These are phyloP conservation scores for Acleris holmiana DNA, from an alignment of 2,888 invertebrate genomes.

Conservation along the genomic window DNA sequence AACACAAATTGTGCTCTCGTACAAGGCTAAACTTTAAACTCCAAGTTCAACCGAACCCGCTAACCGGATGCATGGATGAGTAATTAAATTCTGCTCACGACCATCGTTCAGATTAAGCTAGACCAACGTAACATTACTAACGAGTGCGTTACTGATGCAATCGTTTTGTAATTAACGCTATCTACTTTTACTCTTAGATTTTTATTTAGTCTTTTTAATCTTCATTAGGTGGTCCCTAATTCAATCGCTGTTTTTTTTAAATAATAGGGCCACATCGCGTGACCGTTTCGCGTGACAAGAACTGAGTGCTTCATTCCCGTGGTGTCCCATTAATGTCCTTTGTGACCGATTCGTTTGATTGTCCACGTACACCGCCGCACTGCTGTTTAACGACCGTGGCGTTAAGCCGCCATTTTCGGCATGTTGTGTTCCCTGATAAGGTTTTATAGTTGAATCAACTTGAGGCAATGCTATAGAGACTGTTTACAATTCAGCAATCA, in stretches of 20 bases:
- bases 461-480: slow-evolving; percentile 31
- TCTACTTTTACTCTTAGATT: slow-evolving; percentile 11
- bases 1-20: slow-evolving; percentile 47
- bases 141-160: slow-evolving; percentile 3
- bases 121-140: slow-evolving; percentile 5
- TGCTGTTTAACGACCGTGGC: slow-evolving; percentile 42
- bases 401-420: slow-evolving; percentile 44
- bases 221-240: slow-evolving; percentile 60
- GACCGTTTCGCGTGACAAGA: slow-evolving; percentile 72
- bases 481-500: slow-evolving; percentile 14
- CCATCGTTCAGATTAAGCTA: slow-evolving; percentile 23
- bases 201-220: neutral
- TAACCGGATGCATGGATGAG: slow-evolving; percentile 40
- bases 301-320: slow-evolving; percentile 55
- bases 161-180: neutral
- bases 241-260: slow-evolving; percentile 49
- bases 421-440: slow-evolving; percentile 43
- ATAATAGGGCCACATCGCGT: slow-evolving; percentile 69
- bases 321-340: slow-evolving; percentile 65
- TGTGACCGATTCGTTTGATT: slow-evolving; percentile 61
- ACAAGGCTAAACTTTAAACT: slow-evolving; percentile 5
- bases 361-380: slow-evolving; percentile 44
- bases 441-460: slow-evolving; percentile 42
- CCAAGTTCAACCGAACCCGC: slow-evolving; percentile 27
- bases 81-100: slow-evolving; percentile 36